Percentiles rank a stretch among this genome's conserved stretches.
These are phyloP conservation scores for Eulemur macaco DNA, from an alignment of 2,113 vertebrate genomes.

Conservation along the genomic window DNA sequence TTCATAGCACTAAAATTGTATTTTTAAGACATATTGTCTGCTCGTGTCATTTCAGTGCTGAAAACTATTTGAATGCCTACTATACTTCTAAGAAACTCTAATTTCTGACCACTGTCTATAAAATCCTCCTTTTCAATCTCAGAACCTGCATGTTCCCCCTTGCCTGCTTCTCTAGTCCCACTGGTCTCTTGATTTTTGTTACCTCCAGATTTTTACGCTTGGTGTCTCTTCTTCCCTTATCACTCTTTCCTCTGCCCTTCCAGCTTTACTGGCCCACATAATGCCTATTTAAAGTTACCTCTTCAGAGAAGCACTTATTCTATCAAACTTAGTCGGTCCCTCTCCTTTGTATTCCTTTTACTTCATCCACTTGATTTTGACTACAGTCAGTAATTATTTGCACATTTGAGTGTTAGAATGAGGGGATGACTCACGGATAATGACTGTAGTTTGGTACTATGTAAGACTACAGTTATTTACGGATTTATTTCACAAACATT, in stretches of 20 bases:
- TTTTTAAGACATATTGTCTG: neutral
- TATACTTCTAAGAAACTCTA: neutral
- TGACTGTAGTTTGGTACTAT: neutral
- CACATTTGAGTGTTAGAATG: neutral
- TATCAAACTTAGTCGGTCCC: neutral
- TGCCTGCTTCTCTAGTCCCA: accelerated
- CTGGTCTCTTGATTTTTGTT: neutral
- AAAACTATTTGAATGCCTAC: neutral
- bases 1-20: neutral
- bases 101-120: neutral
- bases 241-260: neutral
- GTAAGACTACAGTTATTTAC: neutral
- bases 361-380: neutral
- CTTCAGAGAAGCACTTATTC: neutral
- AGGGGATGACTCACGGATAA: neutral
- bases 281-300: neutral
- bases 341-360: neutral
- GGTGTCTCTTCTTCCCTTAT: neutral
- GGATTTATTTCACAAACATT: neutral
- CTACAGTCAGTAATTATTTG: neutral
- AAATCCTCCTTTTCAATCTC: neutral
- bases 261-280: neutral
- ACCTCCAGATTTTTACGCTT: neutral
- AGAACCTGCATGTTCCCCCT: neutral
- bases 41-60: neutral